Base-by-base conservation (phyloP, 2,113 vertebrate species). In the Brachypodius melanocephalos region DNA sequence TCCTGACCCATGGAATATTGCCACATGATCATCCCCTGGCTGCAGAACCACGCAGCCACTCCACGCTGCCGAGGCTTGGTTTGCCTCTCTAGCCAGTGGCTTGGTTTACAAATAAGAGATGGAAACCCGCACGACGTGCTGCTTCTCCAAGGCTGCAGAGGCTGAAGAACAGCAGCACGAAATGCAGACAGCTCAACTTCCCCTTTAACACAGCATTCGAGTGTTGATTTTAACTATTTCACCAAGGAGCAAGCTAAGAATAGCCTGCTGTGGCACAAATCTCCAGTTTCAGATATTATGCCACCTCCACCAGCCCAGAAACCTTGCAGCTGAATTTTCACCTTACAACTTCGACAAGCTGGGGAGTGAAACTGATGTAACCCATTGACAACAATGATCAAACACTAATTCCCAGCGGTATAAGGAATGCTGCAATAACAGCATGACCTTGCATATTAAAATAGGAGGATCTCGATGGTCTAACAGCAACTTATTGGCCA, bases 401-500 rank as follows among this genome's bases (percentile, higher is more conserved):
- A 87, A 71, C 6, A 5, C 17, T 31, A 10, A 69, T 34, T 80
- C 18, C 17, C 85, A 76, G 43, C 3, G 0, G 42, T 34, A 49
- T 14, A 81, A 89, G 26, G 18, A 74, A 85, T 5, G 26, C 71
- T 76, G 54, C 62, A 73, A 54, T 45, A 85, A 76, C 58, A 85
- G 28, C 54, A 52, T 59, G 85, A 90, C 74, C 90, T 65, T 68
- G 82, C 66, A 42, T 9, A 26, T 38, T 54, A 88, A 94, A 89
- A 76, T 3, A 40, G 0, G 3, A 89, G 34, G 19, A 45, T 40
- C 48, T 26, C 38, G 42, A 69, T 1, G 3, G 14, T 46, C 10
- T 0, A 45, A 61, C n/a, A 75, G 58, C 38, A 85, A 43, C 29
- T 72, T 52, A 10, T 8, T 28, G 17, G 61, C n/a, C 61, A 46